A percentile compares a stretch with the other conserved stretches of the same genome.
Conservation (phyloP, 2,888 invertebrate species). For the Chaetoderma sp. region DNA sequence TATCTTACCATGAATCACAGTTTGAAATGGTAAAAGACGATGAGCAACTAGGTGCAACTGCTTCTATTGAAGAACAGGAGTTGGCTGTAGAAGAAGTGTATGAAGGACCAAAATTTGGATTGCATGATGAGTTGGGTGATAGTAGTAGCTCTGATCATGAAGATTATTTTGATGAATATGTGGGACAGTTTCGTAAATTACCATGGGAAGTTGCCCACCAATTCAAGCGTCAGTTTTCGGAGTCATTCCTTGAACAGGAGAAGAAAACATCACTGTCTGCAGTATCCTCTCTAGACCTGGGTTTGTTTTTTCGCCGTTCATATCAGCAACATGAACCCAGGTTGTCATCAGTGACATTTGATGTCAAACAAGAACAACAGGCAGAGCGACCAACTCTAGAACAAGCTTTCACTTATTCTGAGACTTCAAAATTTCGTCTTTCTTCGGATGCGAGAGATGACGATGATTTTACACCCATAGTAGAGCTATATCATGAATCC, state of each 20-base stretch:
- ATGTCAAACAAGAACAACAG: background rate
- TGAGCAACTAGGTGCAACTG: constrained; percentile 71
- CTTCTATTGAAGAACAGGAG: constrained; percentile 13
- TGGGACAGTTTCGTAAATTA: constrained; percentile 44
- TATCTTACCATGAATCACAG: constrained; percentile 41
- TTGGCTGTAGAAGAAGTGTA: constrained; percentile 20
- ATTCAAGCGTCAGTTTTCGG: constrained; percentile 59
- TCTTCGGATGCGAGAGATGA: background rate
- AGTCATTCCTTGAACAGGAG: constrained; percentile 51
- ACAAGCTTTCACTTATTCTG: background rate
- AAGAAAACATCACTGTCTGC: constrained; percentile 34
- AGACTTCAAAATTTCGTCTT: constrained; percentile 3
- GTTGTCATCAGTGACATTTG: constrained; percentile 32
- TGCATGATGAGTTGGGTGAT: background rate
- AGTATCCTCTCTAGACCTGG: constrained; percentile 55
- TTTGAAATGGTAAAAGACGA: constrained; percentile 73
- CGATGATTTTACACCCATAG: background rate
- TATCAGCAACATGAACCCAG: constrained; percentile 18
- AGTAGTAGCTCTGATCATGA: constrained; percentile 45
- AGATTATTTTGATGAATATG: constrained; percentile 60
- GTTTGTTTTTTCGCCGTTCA: constrained; percentile 50
- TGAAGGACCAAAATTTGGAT: background rate
- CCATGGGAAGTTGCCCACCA: constrained; percentile 62
- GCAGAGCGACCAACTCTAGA: background rate
- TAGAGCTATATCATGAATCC: background rate